Evolutionary conservation across 2,797 vertebrate genomes (phyloP), one percentile per base, ranked within the genome.

Genomic region (Paguma larvata): DNA sequence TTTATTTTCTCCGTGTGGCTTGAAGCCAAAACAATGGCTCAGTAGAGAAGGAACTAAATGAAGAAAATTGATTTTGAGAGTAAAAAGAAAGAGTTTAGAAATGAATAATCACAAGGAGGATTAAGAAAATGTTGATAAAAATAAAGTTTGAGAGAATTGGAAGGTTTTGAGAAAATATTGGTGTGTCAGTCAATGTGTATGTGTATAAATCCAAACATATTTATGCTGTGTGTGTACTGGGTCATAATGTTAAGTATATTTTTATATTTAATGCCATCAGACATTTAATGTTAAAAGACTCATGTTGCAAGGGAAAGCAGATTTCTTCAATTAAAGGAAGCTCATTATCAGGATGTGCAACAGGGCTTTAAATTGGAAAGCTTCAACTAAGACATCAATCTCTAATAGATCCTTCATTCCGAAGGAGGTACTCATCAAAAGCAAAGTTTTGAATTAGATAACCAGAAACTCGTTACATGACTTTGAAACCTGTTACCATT

Each of bases 271-370:
- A 85, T 62, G 4, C 34, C 23, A 75, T 48, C 78, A 72, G 19
- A 56, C 9, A 80, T 83, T 94, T 44, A 77, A 85, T n/a, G 51
- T 88, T 82, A 91, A 89, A 92, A 93, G 32, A 23, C 13, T 91
- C 25, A 86, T 79, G 30, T 83, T 94, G 41, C 44, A 89, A 85
- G 12, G 48, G 19, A 59, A 95, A 96, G 53, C 46, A 95, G 27
- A 80, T 82, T 92, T 97, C 12, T 83, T 97, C 77, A 92, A 38
- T 80, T 94, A 94, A 82, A 89, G 6, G 4, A 85, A 94, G 23
- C 15, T 85, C 78, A 83, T 91, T 86, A 85, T 73, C 82, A 83
- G 27, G 23, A 82, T 86, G 63, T 93, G 23, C 63, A 92, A 83
- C 11, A 93, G 63, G 38, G 19, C 78, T 56, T 97, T 89, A 91